These are phyloP conservation scores for Pharmacophagus antenor DNA, from an alignment of 2,888 invertebrate species.

Conservation along the genomic window DNA sequence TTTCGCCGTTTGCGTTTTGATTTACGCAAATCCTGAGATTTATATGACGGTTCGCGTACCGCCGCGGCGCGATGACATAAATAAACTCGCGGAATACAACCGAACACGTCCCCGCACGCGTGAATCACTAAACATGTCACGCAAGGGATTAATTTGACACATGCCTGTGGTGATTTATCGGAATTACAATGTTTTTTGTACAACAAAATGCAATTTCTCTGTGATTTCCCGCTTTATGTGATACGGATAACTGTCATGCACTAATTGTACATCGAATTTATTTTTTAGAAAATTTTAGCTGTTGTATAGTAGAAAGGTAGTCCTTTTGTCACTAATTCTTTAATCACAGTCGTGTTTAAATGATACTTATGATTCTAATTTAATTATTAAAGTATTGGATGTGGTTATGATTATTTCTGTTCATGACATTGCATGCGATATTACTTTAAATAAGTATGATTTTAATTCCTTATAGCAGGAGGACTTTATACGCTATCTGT, in stretches of 20 bases:
- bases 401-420: too few species aligned
- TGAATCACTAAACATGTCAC: slow-evolving; percentile 39
- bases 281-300: neutral
- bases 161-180: slow-evolving; percentile 40
- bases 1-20: slow-evolving; percentile 33
- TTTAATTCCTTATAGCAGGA: too few species aligned
- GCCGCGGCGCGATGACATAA: slow-evolving; percentile 56
- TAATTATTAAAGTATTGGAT: too few species aligned
- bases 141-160: slow-evolving; percentile 59
- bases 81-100: slow-evolving; percentile 48
- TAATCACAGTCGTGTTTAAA: neutral
- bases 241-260: neutral
- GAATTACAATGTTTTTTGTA: slow-evolving; percentile 30
- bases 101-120: slow-evolving; percentile 45
- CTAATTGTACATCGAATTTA: slow-evolving; percentile 3
- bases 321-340: too few species aligned
- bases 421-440: too few species aligned
- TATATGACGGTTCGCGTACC: slow-evolving; percentile 44
- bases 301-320: too few species aligned
- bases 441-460: too few species aligned
- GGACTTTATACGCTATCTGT: neutral
- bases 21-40: slow-evolving; percentile 39
- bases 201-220: slow-evolving; percentile 18
- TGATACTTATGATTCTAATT: too few species aligned
- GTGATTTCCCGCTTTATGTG: slow-evolving; percentile 10